Conservation (phyloP, 1,140 invertebrate species). For the Trachymyrmex cornetzi region DNA sequence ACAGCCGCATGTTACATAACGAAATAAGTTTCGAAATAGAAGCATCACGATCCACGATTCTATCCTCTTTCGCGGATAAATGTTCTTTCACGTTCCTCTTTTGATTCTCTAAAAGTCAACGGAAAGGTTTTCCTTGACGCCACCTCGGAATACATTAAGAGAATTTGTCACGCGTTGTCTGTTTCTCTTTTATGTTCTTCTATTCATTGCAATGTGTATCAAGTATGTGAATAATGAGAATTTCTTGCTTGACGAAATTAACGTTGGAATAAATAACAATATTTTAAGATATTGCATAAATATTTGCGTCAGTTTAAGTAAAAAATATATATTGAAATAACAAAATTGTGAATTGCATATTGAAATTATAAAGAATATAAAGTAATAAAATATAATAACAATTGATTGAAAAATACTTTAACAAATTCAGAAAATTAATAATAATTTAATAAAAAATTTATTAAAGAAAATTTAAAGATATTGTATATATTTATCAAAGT, state of each 20-base stretch:
- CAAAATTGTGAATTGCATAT: neutral
- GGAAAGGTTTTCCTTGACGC: neutral
- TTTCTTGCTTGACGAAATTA: neutral
- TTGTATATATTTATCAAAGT: neutral
- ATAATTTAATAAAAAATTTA: neutral
- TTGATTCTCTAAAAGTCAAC: neutral
- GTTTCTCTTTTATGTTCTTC: neutral
- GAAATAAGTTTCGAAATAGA: slow-evolving; percentile 16
- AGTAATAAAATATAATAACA: neutral
- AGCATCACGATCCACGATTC: neutral
- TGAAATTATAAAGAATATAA: neutral
- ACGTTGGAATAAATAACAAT: neutral
- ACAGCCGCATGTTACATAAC: neutral
- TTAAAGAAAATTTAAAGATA: neutral
- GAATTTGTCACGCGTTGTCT: neutral
- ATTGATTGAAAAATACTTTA: neutral
- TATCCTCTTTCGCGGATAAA: neutral
- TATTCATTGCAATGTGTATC: neutral
- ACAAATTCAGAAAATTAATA: neutral
- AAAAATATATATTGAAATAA: neutral
- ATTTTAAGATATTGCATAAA: neutral
- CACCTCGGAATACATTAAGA: neutral
- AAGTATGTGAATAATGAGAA: neutral
- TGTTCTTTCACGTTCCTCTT: neutral
- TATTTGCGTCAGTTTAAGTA: neutral